Conservation (phyloP, 2,113 vertebrate species). For the Tautogolabrus adspersus region DNA sequence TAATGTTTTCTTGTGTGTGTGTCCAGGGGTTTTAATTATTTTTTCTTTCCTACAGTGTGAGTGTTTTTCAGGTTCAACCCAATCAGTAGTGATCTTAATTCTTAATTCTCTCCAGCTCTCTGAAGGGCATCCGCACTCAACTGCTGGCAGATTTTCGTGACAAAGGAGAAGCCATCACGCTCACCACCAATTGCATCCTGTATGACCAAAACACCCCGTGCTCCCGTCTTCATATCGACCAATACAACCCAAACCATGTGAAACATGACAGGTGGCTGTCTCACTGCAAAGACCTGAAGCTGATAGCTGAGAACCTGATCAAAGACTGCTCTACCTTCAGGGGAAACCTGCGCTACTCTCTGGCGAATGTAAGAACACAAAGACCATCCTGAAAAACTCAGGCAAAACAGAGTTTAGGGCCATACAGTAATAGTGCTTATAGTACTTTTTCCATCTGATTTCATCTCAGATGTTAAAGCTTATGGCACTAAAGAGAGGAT, state of each 20-base stretch:
- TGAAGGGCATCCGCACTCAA: background rate
- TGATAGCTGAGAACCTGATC: background rate
- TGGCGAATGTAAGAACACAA: background rate
- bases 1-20: too few species aligned
- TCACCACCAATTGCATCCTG: background rate
- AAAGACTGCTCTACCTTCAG: background rate
- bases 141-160: background rate
- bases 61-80: background rate
- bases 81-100: background rate
- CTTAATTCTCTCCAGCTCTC: background rate
- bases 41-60: too few species aligned
- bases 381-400: too few species aligned
- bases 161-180: background rate
- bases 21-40: too few species aligned
- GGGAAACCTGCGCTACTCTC: background rate
- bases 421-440: too few species aligned
- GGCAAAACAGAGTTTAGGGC: too few species aligned
- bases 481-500: too few species aligned
- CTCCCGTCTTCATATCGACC: background rate
- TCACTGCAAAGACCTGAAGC: background rate
- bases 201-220: background rate
- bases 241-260: background rate
- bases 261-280: background rate
- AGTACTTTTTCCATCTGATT: too few species aligned
- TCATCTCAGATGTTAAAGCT: too few species aligned